Conservation (phyloP, 2,888 invertebrate species). For the Meiosimyza decipiens region DNA sequence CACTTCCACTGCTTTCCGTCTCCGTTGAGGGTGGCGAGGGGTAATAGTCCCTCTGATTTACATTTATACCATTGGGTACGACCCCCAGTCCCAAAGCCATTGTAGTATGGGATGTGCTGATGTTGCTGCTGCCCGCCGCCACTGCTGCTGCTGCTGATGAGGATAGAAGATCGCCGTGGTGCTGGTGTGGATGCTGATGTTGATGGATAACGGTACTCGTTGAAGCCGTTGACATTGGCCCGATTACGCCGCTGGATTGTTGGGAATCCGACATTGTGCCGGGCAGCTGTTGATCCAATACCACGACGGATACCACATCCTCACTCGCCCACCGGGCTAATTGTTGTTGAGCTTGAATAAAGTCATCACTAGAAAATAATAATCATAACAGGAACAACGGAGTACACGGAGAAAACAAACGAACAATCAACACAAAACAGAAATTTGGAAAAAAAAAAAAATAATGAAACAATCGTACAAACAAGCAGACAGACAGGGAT, state of each 20-base stretch:
- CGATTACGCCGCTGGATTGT: constrained; percentile 69
- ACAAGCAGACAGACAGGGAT: background rate
- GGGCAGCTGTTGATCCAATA: constrained; percentile 66
- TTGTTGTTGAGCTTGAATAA: constrained; percentile 97
- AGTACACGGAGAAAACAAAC: constrained; percentile 67
- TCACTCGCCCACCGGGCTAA: constrained; percentile 96
- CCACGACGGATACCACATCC: constrained; percentile 76
- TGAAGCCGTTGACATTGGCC: constrained; percentile 70
- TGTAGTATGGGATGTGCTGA: constrained; percentile 51
- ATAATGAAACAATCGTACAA: constrained; percentile 22
- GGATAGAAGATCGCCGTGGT: constrained; percentile 66
- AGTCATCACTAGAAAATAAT: constrained; percentile 96
- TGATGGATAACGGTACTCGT: constrained; percentile 69
- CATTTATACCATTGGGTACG: constrained; percentile 67
- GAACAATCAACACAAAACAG: constrained; percentile 43
- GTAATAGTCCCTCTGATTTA: constrained; percentile 68
- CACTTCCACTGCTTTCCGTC: constrained; percentile 71
- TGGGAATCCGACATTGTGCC: constrained; percentile 67
- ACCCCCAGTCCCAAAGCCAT: constrained; percentile 59
- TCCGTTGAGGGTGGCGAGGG: constrained; percentile 69
- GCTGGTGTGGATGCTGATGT: constrained; percentile 65
- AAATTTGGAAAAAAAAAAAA: constrained; percentile 9
- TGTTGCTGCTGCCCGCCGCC: constrained; percentile 46
- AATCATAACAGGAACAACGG: constrained; percentile 79
- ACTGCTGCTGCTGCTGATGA: constrained; percentile 56